Conservation (phyloP, 2,888 invertebrate genomes). For the Idaea dimidiata region DNA sequence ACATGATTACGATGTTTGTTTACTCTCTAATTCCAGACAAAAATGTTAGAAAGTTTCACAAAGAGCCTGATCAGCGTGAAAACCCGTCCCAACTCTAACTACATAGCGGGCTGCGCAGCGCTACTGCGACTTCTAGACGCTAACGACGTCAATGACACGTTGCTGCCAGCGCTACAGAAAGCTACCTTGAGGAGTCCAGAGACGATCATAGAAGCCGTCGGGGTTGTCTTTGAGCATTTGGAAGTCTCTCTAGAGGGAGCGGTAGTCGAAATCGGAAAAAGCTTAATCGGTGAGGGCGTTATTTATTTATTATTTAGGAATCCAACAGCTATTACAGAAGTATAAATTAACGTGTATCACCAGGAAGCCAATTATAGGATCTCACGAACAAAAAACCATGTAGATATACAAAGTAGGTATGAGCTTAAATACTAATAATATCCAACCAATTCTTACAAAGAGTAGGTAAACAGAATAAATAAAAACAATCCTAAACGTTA, state of each 20-base stretch:
- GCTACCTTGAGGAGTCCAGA: slow-evolving; percentile 97
- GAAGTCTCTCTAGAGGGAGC: slow-evolving; percentile 89
- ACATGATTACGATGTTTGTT: background rate
- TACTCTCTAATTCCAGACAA: slow-evolving; percentile 62
- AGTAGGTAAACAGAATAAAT: no score
- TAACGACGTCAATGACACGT: slow-evolving; percentile 85
- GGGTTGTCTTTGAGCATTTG: slow-evolving; percentile 86
- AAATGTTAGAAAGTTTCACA: slow-evolving; percentile 85
- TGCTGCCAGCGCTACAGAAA: slow-evolving; percentile 93
- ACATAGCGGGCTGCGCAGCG: slow-evolving; percentile 84
- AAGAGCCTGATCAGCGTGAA: slow-evolving; percentile 90
- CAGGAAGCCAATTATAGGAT: no score
- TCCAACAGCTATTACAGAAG: no score
- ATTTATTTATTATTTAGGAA: no score
- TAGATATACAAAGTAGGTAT: no score
- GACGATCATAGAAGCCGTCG: slow-evolving; percentile 90
- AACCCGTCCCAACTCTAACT: slow-evolving; percentile 84
- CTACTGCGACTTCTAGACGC: slow-evolving; percentile 83
- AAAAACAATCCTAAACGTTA: no score
- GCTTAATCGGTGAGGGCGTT: slow-evolving; percentile 87
- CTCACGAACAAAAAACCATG: no score
- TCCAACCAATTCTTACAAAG: no score
- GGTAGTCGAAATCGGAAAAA: slow-evolving; percentile 89
- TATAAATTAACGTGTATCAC: no score
- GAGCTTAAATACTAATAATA: no score